These are phyloP conservation scores for Puntigrus tetrazona DNA, from an alignment of 2,113 vertebrate species.

Conservation along the genomic window DNA sequence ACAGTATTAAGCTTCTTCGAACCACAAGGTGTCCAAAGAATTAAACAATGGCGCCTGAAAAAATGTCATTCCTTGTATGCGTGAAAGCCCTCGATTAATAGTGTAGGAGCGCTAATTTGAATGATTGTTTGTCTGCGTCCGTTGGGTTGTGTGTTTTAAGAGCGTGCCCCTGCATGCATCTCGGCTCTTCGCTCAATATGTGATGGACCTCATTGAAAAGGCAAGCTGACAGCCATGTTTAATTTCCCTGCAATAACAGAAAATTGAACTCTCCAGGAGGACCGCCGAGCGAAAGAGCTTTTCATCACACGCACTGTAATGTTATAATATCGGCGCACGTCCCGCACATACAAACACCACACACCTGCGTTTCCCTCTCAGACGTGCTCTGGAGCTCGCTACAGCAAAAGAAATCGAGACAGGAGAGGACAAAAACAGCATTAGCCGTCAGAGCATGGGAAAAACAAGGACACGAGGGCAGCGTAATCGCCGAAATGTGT, in stretches of 20 bases:
- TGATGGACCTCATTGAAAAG: slow-evolving; percentile 68
- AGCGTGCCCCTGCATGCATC: slow-evolving; percentile 23
- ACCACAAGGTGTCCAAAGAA: background rate
- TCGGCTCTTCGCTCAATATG: slow-evolving; percentile 45
- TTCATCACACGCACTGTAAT: slow-evolving; percentile 58
- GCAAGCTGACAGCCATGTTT: slow-evolving; percentile 67
- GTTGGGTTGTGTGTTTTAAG: slow-evolving; percentile 23
- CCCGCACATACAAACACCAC: background rate
- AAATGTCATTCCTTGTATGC: background rate
- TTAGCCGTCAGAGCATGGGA: background rate
- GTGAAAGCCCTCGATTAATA: background rate
- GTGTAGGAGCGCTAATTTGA: background rate
- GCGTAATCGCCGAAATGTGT: slow-evolving; percentile 27
- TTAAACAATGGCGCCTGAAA: background rate
- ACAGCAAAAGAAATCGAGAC: background rate
- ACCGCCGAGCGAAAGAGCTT: slow-evolving; percentile 53
- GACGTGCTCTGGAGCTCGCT: background rate
- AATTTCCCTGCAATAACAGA: slow-evolving; percentile 68
- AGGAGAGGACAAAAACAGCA: slow-evolving; percentile 18
- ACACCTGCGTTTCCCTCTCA: background rate
- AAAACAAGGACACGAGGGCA: slow-evolving; percentile 21
- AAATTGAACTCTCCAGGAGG: slow-evolving; percentile 65
- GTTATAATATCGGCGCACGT: background rate
- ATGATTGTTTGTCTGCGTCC: slow-evolving; percentile 25
- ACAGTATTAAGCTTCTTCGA: background rate